Percentiles rank a stretch among this genome's conserved stretches.
Conservation (phyloP, 2,888 invertebrate species). For the Neoascia interrupta region DNA sequence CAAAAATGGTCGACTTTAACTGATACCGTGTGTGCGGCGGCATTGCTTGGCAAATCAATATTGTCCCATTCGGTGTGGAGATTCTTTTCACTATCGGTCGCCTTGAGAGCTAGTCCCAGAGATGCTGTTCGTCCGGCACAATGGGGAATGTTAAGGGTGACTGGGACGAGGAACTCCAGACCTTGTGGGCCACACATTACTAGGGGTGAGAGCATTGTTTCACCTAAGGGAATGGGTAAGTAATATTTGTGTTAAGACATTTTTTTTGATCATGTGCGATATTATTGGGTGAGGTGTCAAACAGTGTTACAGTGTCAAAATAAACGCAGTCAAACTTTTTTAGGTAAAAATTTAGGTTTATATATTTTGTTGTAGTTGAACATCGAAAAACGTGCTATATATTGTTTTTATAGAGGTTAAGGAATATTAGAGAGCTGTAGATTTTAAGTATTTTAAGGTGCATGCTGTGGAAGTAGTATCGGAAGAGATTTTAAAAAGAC, state of each 20-base stretch:
- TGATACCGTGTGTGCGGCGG: constrained; percentile 91
- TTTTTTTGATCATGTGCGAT: too few species aligned
- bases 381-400: constrained; percentile 45
- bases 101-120: constrained; percentile 88
- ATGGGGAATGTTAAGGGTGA: constrained; percentile 94
- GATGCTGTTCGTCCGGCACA: constrained; percentile 89
- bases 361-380: not conserved
- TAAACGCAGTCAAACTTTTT: constrained; percentile 49
- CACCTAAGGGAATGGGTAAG: constrained; percentile 84
- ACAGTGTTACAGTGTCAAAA: constrained; percentile 64
- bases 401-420: constrained; percentile 30
- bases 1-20: constrained; percentile 95
- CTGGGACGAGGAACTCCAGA: constrained; percentile 91
- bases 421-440: constrained; percentile 10
- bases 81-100: constrained; percentile 90
- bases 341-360: not conserved
- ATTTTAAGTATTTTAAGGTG: not conserved
- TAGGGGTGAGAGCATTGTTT: constrained; percentile 94
- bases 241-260: too few species aligned
- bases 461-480: constrained; percentile 29
- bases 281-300: constrained; percentile 38
- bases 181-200: constrained; percentile 98
- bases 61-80: constrained; percentile 92
- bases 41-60: constrained; percentile 90
- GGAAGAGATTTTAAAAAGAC: not conserved